Conservation (phyloP, 1,140 invertebrate species). For the Rhynchophorus ferrugineus region DNA sequence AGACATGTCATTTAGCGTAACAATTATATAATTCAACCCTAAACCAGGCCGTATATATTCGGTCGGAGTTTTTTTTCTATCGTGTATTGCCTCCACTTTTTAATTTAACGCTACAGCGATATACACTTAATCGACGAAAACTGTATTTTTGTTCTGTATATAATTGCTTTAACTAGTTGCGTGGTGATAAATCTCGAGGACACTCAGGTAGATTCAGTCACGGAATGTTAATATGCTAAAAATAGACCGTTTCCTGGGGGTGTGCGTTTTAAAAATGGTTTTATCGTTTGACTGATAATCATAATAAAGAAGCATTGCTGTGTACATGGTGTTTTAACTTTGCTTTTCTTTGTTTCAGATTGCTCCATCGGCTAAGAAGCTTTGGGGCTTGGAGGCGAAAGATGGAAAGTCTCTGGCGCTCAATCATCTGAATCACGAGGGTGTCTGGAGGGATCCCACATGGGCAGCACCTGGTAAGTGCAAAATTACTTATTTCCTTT, state of each 20-base stretch:
- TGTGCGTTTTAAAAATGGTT: too few species aligned
- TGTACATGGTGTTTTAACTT: too few species aligned
- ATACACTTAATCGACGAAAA: too few species aligned
- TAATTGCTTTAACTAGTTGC: not conserved
- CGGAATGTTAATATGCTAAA: not conserved
- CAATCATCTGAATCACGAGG: conserved; percentile 71
- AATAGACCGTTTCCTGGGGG: not conserved
- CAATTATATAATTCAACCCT: too few species aligned
- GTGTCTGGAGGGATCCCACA: conserved; percentile 78
- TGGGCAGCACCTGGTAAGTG: conserved; percentile 76
- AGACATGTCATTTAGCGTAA: too few species aligned
- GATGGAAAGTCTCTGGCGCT: conserved; percentile 58
- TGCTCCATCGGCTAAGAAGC: conserved; percentile 77
- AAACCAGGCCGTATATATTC: too few species aligned
- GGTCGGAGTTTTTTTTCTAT: too few species aligned
- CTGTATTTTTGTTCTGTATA: too few species aligned
- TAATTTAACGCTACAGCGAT: too few species aligned
- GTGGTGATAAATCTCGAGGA: not conserved
- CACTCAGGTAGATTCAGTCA: not conserved
- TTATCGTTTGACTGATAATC: too few species aligned
- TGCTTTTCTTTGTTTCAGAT: conserved; percentile 57
- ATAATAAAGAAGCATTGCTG: too few species aligned
- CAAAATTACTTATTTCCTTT: not conserved
- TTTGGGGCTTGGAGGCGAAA: conserved; percentile 74
- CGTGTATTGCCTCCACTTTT: too few species aligned